Base-by-base conservation (phyloP, 2,797 vertebrate genomes). In the Micromesistius poutassou region DNA sequence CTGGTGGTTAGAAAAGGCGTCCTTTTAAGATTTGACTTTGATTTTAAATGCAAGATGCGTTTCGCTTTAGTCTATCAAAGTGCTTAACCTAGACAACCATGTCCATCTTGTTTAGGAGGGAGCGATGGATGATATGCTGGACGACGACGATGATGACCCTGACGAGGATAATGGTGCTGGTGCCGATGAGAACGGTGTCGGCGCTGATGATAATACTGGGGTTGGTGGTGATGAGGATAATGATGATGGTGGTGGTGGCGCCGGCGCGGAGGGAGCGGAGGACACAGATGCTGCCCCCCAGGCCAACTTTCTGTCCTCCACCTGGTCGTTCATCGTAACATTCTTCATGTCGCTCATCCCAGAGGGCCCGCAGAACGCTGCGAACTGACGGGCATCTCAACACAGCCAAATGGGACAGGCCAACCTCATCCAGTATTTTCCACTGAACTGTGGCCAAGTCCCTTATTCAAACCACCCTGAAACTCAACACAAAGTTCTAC, bases 291-390 rank as follows among this genome's bases (percentile, higher is more conserved):
- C 87, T 0, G 83, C 84, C 31, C 94, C 93, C 0, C 92, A 96
- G 71, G 88, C 95, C 0, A 96, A 97, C 72, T 94, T 98, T 87
- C 90, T 98, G 89, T 96, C 96, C 74, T 96, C 97, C 75, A 96
- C 96, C 0, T 98, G 97, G 97, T 97, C 96, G 2, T 98, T 98
- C 85, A 94, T 98, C 87, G 95, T 96, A 55, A 97, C 97, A 35
- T 98, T 98, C 91, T 98, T 98, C 89, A 98, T 96, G 82, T 98
- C 97, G 0, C 95, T 98, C 9, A 97, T 98, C 84, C 97, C 97
- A 0, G 97, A 98, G 91, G 97, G 96, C 7, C 95, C 96, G 78
- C 95, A 95, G 25, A 96, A 97, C 79, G 96, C 96, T 80, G 96
- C 95, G 82, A 97, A 98, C 92, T 98, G 93, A 73, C 80, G 25